Percentiles rank a stretch among this genome's conserved stretches.
Evolutionary conservation across 2,113 vertebrate species (phyloP).

Genomic region (Antechinus flavipes): DNA sequence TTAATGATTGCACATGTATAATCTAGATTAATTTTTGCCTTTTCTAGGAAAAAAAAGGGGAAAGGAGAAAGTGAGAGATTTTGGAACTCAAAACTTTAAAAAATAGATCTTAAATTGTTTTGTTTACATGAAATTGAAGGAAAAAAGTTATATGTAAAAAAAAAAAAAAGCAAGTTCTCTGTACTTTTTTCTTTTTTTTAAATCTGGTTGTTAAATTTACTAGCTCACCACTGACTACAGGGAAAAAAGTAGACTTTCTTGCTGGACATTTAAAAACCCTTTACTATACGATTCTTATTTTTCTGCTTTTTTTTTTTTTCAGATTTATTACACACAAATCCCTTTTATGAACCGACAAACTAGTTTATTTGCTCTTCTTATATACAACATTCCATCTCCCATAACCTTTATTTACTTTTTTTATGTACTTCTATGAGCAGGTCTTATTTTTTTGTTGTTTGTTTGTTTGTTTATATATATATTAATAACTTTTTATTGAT

Average conservation of each 20-base stretch:
- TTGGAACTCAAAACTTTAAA: not conserved
- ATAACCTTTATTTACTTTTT: not conserved
- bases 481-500: too few species aligned
- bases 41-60: not conserved
- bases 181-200: not conserved
- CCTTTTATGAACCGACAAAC: not conserved
- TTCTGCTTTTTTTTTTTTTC: not conserved
- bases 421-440: not conserved
- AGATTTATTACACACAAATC: too few species aligned
- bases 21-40: not conserved
- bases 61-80: not conserved
- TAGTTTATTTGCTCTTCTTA: not conserved
- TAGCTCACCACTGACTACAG: not conserved
- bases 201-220: not conserved
- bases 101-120: not conserved
- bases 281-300: not conserved
- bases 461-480: too few species aligned
- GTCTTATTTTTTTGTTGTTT: not conserved
- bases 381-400: not conserved
- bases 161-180: not conserved
- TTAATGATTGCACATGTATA: not conserved
- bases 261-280: not conserved
- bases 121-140: not conserved
- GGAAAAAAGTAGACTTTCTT: not conserved
- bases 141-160: not conserved